Evolutionary conservation across 2,888 invertebrate species (phyloP).

Genomic region (Ormyrus labotus): DNA sequence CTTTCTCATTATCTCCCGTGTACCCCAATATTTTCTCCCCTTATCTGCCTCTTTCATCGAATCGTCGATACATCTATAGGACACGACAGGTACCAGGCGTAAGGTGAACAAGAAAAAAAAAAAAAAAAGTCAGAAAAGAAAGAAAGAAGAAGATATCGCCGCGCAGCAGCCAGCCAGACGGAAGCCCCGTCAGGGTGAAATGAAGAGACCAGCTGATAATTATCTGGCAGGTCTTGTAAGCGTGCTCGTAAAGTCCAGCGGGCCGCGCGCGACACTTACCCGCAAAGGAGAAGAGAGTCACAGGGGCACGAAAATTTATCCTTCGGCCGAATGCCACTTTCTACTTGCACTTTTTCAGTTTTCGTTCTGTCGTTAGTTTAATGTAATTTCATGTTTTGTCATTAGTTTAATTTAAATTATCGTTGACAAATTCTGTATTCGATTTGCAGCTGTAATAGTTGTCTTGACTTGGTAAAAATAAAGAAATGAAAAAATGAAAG

Average conservation of each 20-base stretch:
- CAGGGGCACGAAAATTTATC: neutral
- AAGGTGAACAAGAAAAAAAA: neutral
- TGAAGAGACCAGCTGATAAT: conserved; percentile 56
- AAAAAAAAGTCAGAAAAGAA: neutral
- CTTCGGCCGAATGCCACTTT: conserved; percentile 29
- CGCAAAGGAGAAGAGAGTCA: neutral
- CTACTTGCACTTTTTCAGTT: neutral
- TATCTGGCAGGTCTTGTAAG: conserved; percentile 58
- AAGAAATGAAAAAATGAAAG: neutral
- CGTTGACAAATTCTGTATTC: neutral
- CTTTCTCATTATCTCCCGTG: neutral
- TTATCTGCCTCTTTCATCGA: conserved; percentile 41
- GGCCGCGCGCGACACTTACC: conserved; percentile 7
- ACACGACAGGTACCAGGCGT: conserved; percentile 23
- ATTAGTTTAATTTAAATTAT: no score
- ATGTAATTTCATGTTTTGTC: no score
- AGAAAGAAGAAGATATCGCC: conserved; percentile 9
- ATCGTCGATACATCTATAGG: conserved; percentile 13
- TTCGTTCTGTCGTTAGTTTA: neutral
- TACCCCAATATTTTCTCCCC: neutral
- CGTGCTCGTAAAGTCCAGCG: conserved; percentile 55
- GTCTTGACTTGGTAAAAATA: neutral
- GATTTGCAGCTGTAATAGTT: neutral
- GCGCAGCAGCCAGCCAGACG: neutral
- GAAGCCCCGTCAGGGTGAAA: conserved; percentile 48